phyloP scores from a whole-genome alignment of 2,797 vertebrate species.

The Sitta carolinensis region DNA sequence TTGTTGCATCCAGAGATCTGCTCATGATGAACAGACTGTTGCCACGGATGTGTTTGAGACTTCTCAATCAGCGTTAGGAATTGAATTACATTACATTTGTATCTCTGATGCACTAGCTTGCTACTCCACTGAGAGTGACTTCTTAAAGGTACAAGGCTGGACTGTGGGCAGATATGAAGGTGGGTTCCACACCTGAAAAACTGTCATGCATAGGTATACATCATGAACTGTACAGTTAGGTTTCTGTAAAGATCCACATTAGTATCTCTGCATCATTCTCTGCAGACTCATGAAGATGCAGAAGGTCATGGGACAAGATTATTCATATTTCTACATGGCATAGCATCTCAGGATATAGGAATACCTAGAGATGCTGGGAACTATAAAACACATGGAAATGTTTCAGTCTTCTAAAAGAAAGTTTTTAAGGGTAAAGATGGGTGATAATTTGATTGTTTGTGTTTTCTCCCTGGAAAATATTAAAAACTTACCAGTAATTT shows the following conservation, averaged over 20 bases:
- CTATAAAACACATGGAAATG: not conserved
- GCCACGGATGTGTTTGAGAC: not conserved
- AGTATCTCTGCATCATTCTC: not conserved
- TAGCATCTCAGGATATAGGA: not conserved
- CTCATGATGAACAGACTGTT: not conserved
- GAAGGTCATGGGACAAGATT: not conserved
- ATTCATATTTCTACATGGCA: not conserved
- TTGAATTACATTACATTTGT: not conserved
- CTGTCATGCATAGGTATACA: not conserved
- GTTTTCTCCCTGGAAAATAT: not conserved
- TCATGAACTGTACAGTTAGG: not conserved
- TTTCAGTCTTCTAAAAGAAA: not conserved
- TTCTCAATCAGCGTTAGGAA: not conserved
- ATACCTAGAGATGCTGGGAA: not conserved
- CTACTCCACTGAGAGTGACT: not conserved
- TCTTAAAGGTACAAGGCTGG: not conserved
- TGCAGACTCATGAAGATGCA: not conserved
- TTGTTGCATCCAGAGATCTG: fast-evolving
- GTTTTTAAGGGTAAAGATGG: not conserved
- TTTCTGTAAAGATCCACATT: not conserved
- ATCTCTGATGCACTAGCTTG: not conserved
- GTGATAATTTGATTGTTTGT: not conserved
- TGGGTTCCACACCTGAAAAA: not conserved
- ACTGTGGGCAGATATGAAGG: not conserved
- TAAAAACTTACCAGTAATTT: not conserved